Evolutionary conservation across 2,888 invertebrate genomes (phyloP).

Genomic region (Callimorpha dominula): DNA sequence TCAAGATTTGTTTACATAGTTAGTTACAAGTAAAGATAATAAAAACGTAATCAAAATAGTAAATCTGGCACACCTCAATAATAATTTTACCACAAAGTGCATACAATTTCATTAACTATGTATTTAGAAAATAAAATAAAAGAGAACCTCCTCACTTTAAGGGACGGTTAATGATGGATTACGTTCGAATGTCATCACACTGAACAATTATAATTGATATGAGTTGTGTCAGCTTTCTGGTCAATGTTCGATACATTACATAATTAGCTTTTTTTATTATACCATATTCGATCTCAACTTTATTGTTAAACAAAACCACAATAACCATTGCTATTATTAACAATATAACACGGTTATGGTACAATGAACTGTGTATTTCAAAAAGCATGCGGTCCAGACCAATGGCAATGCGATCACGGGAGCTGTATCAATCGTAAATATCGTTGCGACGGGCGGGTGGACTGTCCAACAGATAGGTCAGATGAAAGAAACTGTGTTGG

Average conservation of each 20-base stretch:
- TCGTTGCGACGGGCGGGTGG: slow-evolving; percentile 89
- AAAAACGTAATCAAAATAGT: no score
- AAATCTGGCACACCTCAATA: no score
- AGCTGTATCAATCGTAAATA: slow-evolving; percentile 87
- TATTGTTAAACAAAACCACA: slow-evolving; percentile 43
- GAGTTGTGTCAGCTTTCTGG: background rate
- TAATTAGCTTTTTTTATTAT: background rate
- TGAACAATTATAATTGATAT: background rate
- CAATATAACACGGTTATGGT: slow-evolving; percentile 35
- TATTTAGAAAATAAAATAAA: no score
- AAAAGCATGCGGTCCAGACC: slow-evolving; percentile 89
- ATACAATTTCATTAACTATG: no score
- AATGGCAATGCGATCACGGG: slow-evolving; percentile 92
- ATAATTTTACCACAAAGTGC: no score
- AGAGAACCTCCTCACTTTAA: no score
- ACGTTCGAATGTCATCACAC: no score
- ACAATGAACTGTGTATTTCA: slow-evolving; percentile 49
- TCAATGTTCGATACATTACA: no score
- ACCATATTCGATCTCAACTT: background rate
- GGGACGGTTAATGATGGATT: no score
- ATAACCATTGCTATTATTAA: slow-evolving; percentile 40
- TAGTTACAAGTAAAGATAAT: no score
- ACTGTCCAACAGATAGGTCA: slow-evolving; percentile 90
- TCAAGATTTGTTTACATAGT: no score
- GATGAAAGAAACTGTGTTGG: slow-evolving; percentile 91